These are phyloP conservation scores for Chironomus tentans DNA, from an alignment of 2,888 invertebrate genomes.

Conservation along the genomic window DNA sequence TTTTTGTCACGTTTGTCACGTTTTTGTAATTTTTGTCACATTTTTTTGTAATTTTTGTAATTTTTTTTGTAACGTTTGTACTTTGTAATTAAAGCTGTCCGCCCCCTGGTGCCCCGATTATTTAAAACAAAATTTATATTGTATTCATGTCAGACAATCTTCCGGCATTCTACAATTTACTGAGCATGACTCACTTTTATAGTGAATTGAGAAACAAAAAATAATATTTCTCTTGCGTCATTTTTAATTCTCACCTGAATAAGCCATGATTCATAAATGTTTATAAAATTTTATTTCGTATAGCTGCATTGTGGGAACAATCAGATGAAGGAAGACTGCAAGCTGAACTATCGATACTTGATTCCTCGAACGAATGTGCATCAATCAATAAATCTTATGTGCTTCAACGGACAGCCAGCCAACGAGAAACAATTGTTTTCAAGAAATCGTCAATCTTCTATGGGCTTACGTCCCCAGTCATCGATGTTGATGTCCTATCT, in stretches of 20 bases:
- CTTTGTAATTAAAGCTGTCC: too few species aligned
- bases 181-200: too few species aligned
- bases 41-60: too few species aligned
- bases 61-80: too few species aligned
- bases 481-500: background rate
- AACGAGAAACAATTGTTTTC: conserved; percentile 17
- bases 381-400: conserved; percentile 2
- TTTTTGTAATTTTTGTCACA: too few species aligned
- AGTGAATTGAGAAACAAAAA: too few species aligned
- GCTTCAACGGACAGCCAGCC: background rate
- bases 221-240: background rate
- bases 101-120: too few species aligned
- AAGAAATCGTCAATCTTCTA: conserved; percentile 19
- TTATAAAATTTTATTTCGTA: background rate
- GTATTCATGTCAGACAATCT: too few species aligned
- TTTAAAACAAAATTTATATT: too few species aligned
- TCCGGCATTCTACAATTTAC: too few species aligned
- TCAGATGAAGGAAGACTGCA: conserved; percentile 22
- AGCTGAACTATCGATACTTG: conserved; percentile 23
- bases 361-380: conserved; percentile 9
- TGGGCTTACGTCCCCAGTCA: background rate
- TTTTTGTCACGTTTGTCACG: too few species aligned
- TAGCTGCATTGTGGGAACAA: conserved; percentile 24
- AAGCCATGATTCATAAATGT: background rate
- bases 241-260: background rate